Evolutionary conservation across 2,888 invertebrate genomes (phyloP).

Genomic region (Parnassius apollo): DNA sequence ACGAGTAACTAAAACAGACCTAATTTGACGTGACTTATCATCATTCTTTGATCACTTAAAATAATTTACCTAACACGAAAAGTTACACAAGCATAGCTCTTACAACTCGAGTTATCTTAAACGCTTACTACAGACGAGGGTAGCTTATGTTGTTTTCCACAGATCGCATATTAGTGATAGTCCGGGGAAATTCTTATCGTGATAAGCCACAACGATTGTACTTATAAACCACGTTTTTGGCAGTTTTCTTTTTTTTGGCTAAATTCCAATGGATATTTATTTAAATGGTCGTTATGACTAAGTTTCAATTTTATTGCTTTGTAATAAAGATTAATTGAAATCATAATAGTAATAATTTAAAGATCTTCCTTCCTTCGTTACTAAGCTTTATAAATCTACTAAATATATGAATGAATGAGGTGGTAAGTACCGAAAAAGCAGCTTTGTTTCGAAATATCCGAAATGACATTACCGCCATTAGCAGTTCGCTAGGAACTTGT

Average conservation of each 20-base stretch:
- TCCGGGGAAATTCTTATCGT: conserved; percentile 48
- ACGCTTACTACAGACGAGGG: conserved; percentile 37
- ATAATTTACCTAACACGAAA: conserved; percentile 10
- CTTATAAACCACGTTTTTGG: conserved; percentile 24
- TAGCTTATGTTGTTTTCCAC: conserved; percentile 43
- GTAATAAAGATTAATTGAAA: too few species aligned
- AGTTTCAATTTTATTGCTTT: too few species aligned
- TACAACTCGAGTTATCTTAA: conserved; percentile 13
- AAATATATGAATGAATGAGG: too few species aligned
- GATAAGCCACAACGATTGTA: conserved; percentile 36
- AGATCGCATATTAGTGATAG: conserved; percentile 62
- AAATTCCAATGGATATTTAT: too few species aligned
- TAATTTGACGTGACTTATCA: not conserved
- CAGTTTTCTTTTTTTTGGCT: conserved; percentile 35
- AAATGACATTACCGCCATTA: too few species aligned
- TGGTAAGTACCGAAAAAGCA: too few species aligned
- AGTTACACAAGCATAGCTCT: conserved; percentile 1
- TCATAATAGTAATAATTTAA: not conserved
- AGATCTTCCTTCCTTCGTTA: too few species aligned
- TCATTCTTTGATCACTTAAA: not conserved
- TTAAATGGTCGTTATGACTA: too few species aligned
- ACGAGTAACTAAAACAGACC: not conserved
- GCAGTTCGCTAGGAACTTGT: too few species aligned
- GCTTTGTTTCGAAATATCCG: too few species aligned
- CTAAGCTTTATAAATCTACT: too few species aligned